Conservation (phyloP, 2,113 vertebrate species). For the Pao palembangensis region DNA sequence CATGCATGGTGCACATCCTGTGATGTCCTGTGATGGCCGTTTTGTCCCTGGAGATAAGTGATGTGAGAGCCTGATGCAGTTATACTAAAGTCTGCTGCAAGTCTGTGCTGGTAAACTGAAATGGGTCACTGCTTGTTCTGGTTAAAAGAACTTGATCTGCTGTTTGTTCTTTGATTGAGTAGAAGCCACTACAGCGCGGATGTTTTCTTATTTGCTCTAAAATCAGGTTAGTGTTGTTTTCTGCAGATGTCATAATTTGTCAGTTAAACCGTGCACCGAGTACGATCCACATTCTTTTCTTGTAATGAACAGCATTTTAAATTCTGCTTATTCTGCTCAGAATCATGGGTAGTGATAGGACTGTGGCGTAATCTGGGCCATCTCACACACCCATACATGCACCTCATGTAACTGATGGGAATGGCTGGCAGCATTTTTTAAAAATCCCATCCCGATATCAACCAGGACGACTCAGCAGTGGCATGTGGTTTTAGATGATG, state of each 20-base stretch:
- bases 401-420: conserved; percentile 40
- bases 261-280: too few species aligned
- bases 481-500: conserved; percentile 46
- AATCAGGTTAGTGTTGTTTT: too few species aligned
- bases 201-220: too few species aligned
- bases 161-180: too few species aligned
- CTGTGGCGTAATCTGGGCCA: not conserved
- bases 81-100: too few species aligned
- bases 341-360: conserved; percentile 18
- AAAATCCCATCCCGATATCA: conserved; percentile 27
- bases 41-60: conserved; percentile 43
- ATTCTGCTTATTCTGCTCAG: not conserved
- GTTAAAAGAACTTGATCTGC: conserved; percentile 29
- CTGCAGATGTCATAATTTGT: too few species aligned
- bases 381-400: conserved; percentile 29
- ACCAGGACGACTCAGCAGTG: conserved; percentile 50
- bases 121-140: conserved; percentile 59
- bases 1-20: conserved; percentile 26
- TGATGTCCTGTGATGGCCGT: conserved; percentile 11
- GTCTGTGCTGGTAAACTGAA: conserved; percentile 27
- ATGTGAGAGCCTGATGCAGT: conserved; percentile 6
- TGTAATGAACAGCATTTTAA: too few species aligned
- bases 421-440: conserved; percentile 57
- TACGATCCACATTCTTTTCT: too few species aligned
- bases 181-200: too few species aligned